A percentile compares a stretch with the other conserved stretches of the same genome.
Conservation (phyloP, 2,888 invertebrate genomes). For the Lissonota sp. region DNA sequence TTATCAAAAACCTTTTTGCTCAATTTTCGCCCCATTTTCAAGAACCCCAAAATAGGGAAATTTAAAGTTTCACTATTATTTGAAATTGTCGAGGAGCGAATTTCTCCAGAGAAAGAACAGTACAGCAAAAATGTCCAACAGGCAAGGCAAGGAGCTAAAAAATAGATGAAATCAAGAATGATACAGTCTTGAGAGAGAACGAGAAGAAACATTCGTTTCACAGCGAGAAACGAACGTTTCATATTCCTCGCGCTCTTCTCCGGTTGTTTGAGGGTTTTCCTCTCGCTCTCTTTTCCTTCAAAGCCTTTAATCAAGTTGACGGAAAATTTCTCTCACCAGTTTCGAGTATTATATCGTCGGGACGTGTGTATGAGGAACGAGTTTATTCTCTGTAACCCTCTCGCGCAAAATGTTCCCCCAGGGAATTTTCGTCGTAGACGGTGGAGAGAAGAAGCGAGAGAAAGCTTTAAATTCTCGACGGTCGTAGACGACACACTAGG, state of each 20-base stretch:
- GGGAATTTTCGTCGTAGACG: slow-evolving; percentile 6
- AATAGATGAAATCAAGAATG: background rate
- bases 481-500: slow-evolving; percentile 48
- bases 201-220: background rate
- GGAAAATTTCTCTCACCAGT: slow-evolving; percentile 6
- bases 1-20: too few relatives aligned
- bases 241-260: background rate
- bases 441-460: background rate
- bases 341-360: slow-evolving; percentile 23
- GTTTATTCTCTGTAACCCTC: slow-evolving; percentile 6
- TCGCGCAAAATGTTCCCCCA: slow-evolving; percentile 15
- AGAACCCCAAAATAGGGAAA: too few relatives aligned
- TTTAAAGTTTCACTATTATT: too few relatives aligned
- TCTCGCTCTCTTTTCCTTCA: background rate
- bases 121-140: background rate
- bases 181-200: background rate
- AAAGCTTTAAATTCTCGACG: slow-evolving; percentile 48
- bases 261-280: background rate
- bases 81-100: too few relatives aligned
- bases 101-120: background rate
- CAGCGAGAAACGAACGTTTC: background rate
- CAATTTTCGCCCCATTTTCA: too few relatives aligned
- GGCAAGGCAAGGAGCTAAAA: background rate
- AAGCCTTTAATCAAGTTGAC: background rate
- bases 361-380: slow-evolving; percentile 21